A percentile compares a stretch with the other conserved stretches of the same genome.
phyloP scores from a whole-genome alignment of 2,113 vertebrate genomes.

The Gulo gulo region DNA sequence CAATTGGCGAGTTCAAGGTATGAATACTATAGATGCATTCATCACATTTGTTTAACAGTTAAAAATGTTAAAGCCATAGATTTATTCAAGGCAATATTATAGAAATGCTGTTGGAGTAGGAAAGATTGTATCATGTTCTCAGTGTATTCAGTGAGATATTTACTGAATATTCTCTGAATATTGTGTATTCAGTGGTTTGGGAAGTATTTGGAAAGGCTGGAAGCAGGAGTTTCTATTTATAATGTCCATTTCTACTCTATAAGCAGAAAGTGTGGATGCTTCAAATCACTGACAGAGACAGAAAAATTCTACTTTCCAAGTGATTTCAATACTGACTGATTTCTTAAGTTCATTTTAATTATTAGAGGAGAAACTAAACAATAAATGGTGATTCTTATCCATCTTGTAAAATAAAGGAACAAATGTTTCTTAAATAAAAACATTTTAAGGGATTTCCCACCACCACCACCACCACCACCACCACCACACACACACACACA shows the following conservation, averaged over 20 bases:
- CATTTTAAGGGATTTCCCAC: not conserved
- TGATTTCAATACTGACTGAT: not conserved
- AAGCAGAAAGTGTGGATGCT: not conserved
- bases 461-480: not conserved
- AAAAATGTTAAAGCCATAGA: not conserved
- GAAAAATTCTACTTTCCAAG: not conserved
- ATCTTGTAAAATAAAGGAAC: not conserved
- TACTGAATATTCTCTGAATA: not conserved
- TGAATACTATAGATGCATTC: not conserved
- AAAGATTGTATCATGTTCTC: not conserved
- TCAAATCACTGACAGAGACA: not conserved
- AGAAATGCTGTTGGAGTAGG: not conserved
- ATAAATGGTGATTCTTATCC: not conserved
- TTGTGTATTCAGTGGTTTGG: not conserved
- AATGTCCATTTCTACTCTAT: not conserved
- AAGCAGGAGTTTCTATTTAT: not conserved
- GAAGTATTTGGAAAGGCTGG: not conserved
- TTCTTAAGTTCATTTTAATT: constrained; percentile 5
- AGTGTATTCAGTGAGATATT: not conserved
- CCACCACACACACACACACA: not conserved
- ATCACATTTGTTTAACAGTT: not conserved
- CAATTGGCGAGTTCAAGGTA: not conserved
- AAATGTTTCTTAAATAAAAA: constrained; percentile 11
- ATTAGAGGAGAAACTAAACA: not conserved
- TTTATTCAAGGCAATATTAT: not conserved